Evolutionary conservation across 2,797 vertebrate species (phyloP), one percentile per base, ranked within the genome.

Genomic region (Centropyge bicolor): DNA sequence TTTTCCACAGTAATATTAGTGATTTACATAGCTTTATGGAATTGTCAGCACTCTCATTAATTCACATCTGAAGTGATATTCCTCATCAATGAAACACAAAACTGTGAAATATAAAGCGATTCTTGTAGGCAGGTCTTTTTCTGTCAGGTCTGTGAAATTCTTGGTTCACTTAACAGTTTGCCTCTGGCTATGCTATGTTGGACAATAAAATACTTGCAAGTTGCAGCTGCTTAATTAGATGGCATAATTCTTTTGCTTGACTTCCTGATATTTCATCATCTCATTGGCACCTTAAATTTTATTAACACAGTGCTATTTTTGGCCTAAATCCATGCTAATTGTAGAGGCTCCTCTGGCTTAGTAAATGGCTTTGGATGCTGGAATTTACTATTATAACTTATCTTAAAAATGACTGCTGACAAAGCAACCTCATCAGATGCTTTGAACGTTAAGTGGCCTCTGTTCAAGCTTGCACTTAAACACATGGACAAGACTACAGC

Each of bases 11-110:
- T 84, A 78, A 87, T 89, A 89, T 86, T 66, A 77, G 10, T 74
- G 81, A 91, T 76, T 89, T 89, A 65, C 48, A 63, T 82, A 51
- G 81, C 86, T 86, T 91, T 86, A 78, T 76, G 63, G 70, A 68
- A 74, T 85, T 71, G 77, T 78, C 74, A 60, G 76, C 74, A 77
- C 43, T 63, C 72, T 86, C 83, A 88, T 92, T 91, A 86, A 88
- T 87, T 88, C 83, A 71, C 54, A 41, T 68, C 73, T 89, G 78
- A 89, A 81, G 83, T 73, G 74, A 86, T 89, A 82, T 85, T 91
- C 51, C 70, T 79, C 70, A 83, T 71, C 43, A 74, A 55, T 83
- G 72, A 87, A 84, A 52, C 63, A 77, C 14, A 24, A 12, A 59
- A 10, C 60, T 76, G 81, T 82, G 73, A 80, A 66, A 82, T 82